Evolutionary conservation across 2,888 invertebrate species (phyloP).

Genomic region (Drosophila picticornis): DNA sequence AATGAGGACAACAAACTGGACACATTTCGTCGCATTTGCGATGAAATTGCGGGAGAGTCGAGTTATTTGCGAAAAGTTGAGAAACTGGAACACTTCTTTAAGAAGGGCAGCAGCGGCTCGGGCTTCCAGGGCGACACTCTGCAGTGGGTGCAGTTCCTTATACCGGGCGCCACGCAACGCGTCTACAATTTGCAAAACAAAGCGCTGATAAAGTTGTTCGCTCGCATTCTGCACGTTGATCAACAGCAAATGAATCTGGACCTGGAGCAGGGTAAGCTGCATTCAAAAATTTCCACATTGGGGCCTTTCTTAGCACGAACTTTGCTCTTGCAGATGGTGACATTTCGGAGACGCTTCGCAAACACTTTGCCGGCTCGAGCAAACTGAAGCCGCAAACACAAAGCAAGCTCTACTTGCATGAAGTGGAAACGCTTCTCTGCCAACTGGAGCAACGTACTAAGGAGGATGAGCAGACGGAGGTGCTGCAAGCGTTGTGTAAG

Average conservation of each 20-base stretch:
- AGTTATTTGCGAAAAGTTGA: conserved; percentile 94
- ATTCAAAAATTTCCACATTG: not conserved
- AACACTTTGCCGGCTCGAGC: conserved; percentile 90
- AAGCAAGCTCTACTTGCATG: conserved; percentile 90
- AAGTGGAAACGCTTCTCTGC: conserved; percentile 91
- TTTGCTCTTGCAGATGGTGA: conserved; percentile 87
- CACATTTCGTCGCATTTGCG: conserved; percentile 92
- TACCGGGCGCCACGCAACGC: conserved; percentile 93
- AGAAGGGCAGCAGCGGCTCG: conserved; percentile 87
- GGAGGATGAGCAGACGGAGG: conserved; percentile 94
- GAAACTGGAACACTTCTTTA: conserved; percentile 89
- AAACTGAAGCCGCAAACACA: conserved; percentile 87
- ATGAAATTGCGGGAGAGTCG: conserved; percentile 90
- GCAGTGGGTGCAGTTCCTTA: conserved; percentile 92
- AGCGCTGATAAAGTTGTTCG: conserved; percentile 95
- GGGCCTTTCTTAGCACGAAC: not conserved
- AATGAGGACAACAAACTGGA: conserved; percentile 90
- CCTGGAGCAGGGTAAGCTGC: conserved; percentile 89
- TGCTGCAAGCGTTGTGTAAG: conserved; percentile 90
- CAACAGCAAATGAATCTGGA: conserved; percentile 93
- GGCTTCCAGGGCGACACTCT: conserved; percentile 91
- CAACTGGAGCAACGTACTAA: conserved; percentile 91
- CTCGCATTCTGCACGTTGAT: conserved; percentile 90
- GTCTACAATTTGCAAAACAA: conserved; percentile 97
- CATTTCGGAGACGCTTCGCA: conserved; percentile 93